phyloP scores from a whole-genome alignment of 2,113 vertebrate genomes.

The Ascaphus truei region DNA sequence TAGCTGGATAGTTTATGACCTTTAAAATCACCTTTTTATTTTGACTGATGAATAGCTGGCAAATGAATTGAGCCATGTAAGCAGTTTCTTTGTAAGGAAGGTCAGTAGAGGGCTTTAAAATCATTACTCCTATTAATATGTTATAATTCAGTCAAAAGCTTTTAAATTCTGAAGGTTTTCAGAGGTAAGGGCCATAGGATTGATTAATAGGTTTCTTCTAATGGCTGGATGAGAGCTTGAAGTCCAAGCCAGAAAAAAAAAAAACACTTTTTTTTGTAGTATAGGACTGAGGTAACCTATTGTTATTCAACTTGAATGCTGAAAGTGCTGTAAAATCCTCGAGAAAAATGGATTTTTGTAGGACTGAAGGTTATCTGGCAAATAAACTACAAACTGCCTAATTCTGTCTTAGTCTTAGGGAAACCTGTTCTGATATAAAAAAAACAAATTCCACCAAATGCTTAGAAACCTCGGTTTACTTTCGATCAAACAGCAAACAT shows the following conservation, averaged over 20 bases:
- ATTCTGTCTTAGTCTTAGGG: neutral
- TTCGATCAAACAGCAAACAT: neutral
- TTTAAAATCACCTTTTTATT: constrained; percentile 58
- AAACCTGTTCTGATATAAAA: neutral
- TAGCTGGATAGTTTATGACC: constrained; percentile 56
- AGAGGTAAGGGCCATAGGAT: constrained; percentile 44
- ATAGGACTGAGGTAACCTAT: constrained; percentile 18
- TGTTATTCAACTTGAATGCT: constrained; percentile 26
- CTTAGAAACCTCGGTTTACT: neutral
- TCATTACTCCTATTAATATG: constrained; percentile 59
- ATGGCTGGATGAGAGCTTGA: constrained; percentile 53
- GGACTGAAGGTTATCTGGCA: constrained; percentile 13
- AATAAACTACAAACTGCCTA: constrained; percentile 7
- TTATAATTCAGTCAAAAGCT: constrained; percentile 61
- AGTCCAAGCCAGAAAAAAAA: constrained; percentile 42
- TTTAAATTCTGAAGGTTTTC: constrained; percentile 56
- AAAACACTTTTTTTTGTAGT: constrained; percentile 27
- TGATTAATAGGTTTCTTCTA: constrained; percentile 57
- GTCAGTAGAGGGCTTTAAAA: constrained; percentile 58
- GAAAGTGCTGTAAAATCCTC: constrained; percentile 19
- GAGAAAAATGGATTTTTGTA: constrained; percentile 10
- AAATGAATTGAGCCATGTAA: constrained; percentile 59
- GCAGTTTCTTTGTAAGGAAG: constrained; percentile 57
- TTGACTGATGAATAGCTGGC: constrained; percentile 59
- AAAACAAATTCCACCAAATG: neutral